Conservation (phyloP, 2,797 vertebrate species). For the Liasis olivaceus region DNA sequence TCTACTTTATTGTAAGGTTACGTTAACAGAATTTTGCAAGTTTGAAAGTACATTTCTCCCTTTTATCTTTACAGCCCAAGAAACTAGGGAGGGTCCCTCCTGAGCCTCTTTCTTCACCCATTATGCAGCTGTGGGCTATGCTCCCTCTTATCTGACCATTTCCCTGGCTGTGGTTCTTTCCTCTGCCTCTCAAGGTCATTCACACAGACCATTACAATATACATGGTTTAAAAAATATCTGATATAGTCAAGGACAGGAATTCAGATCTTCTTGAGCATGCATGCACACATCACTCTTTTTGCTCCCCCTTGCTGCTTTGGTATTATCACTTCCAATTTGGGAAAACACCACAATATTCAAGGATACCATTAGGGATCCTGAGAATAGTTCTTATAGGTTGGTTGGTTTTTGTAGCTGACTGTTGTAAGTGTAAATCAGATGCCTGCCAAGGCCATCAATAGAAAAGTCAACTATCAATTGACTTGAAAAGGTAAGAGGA, state of each 20-base stretch:
- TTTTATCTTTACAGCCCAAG: too few relatives aligned
- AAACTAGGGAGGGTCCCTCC: too few relatives aligned
- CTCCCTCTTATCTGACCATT: too few relatives aligned
- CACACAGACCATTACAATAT: too few relatives aligned
- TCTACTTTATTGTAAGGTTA: too few relatives aligned
- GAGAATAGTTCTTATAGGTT: background rate
- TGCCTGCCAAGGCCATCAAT: background rate
- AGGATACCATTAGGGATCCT: background rate
- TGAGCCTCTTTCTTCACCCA: too few relatives aligned
- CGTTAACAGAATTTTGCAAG: too few relatives aligned
- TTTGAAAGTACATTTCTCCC: too few relatives aligned
- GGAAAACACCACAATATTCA: background rate
- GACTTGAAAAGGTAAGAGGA: background rate
- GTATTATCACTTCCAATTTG: slow-evolving; percentile 1
- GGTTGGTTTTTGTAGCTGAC: background rate
- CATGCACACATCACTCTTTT: background rate
- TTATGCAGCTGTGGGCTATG: too few relatives aligned
- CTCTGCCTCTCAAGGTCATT: too few relatives aligned
- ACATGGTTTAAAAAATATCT: background rate
- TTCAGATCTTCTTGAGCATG: background rate
- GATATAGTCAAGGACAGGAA: too few relatives aligned
- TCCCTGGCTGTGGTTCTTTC: too few relatives aligned
- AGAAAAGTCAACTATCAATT: background rate
- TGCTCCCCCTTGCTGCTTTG: background rate
- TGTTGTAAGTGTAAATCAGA: background rate